Percentiles rank a stretch among this genome's conserved stretches.
These are phyloP conservation scores for Dolichotis patagonum DNA, from an alignment of 2,113 vertebrate genomes.

Conservation along the genomic window DNA sequence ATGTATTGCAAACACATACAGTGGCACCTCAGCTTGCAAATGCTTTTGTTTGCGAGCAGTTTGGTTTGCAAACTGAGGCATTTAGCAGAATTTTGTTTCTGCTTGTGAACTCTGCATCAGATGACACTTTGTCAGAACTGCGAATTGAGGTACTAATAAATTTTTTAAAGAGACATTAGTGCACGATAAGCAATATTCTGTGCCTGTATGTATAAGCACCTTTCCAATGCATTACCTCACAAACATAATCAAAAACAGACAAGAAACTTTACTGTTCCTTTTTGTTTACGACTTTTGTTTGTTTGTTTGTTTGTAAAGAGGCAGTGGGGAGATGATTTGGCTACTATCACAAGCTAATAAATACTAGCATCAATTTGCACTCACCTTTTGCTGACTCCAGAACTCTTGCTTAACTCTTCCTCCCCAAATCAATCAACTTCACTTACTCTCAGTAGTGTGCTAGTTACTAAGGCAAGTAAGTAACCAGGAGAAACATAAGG, in stretches of 20 bases:
- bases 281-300: not conserved
- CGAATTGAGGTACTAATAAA: not conserved
- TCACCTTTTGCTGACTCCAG: not conserved
- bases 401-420: not conserved
- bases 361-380: not conserved
- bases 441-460: not conserved
- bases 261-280: not conserved
- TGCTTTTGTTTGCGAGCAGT: not conserved
- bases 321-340: not conserved
- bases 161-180: not conserved
- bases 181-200: rapidly evolving
- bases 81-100: not conserved
- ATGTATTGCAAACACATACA: not conserved
- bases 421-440: not conserved
- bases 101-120: not conserved
- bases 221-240: not conserved
- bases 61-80: not conserved
- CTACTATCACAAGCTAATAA: not conserved
- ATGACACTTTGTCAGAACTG: not conserved
- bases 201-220: rapidly evolving
- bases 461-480: not conserved
- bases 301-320: no score
- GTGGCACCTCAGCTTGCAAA: not conserved
- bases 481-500: not conserved
- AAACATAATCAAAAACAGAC: not conserved